Base-by-base conservation (phyloP, 2,888 invertebrate genomes). In the Leptopterna dolabrata region DNA sequence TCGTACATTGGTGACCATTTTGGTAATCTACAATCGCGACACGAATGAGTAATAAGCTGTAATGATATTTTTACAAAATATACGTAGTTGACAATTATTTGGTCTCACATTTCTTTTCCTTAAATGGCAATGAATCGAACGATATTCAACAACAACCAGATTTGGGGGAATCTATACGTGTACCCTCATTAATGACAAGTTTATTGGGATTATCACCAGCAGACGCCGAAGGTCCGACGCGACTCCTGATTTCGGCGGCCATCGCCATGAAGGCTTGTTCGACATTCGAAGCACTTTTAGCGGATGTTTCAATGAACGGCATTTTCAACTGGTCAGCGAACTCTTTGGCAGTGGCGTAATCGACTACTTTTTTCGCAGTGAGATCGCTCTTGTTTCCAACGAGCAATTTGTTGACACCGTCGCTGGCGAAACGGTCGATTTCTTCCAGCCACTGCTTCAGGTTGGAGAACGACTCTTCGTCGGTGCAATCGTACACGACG, bases 361-460 rank as follows among this genome's bases (percentile, higher is more conserved):
- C 99, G 89, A 99, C 99, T 90, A 98, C 99, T 93, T 99, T 99
- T 94, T 99, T 99, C 90, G 97, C 96, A 91, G 97, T 97, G 92
- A 99, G 95, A 94, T 99, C 99, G 93, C 98, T 97, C 94, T 99
- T 99, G 94, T 99, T 99, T 92, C 99, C 99, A 90, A 99, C 99
- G 90, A 99, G 94, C 91, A 99, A 94, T 94, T 99, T 99, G 94
- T 99, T 99, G 90, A 99, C 99, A 93, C 97, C 99, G 94, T 99
- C 99, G 93, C 98, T 98, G 90, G 99, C 99, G 93, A 99, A 99
- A 93, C 99, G 97, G 92, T 99, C 99, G 91, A 99, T 99, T 94
- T 99, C 99, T 93, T 99, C 98, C 91, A 99, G 94, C 99, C 99
- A 99, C 92, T 99, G 99, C 93, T 99, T 99, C 88, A 99, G 98